Evolutionary conservation across 2,797 vertebrate species (phyloP), one percentile per base, ranked within the genome.

Genomic region (Margarornis squamiger): DNA sequence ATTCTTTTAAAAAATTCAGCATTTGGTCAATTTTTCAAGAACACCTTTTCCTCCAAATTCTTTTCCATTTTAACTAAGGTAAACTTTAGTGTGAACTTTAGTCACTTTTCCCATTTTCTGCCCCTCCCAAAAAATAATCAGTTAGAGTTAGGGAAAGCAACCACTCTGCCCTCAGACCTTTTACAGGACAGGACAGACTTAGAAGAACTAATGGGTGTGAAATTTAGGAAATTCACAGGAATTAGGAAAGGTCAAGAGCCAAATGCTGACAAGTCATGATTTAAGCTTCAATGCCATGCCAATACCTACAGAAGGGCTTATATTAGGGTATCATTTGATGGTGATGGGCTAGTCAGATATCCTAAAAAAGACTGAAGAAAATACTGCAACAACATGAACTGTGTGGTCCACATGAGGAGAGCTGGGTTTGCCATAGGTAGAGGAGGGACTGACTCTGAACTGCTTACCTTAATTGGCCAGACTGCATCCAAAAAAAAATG

Each of bases 81-180:
- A 84, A 90, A 83, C 43, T 15, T 86, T 39, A 68, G n/a, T 30
- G 12, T 41, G 34, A 86, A 76, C 24, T 83, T 93, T 1, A 86
- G 39, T 22, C 38, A 32, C 14, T 65, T 22, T 9, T 85, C 20
- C 8, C 18, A 24, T 48, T 51, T 59, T 81, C 30, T 63, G 1
- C 4, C 3, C 21, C 10, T 34, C n/a, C 11, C 38, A 29, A 67
- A 67, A 74, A 62, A 41, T 3, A 1, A 52, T 41, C 18, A 11
- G 2, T n/a, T 65, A 23, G 13, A 75, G 11, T 27, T 52, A 83
- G 34, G 23, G 23, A 84, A 88, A 75, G 26, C 7, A 65, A 45
- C 27, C 48, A 27, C 2, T 73, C 14, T 0, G 3, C 7, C 43
- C 7, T 2, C 2, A 63, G 26, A 59, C 1, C 8, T 63, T 55